These are phyloP conservation scores for Leucoraja erinaceus DNA, from an alignment of 2,113 vertebrate species.

Conservation along the genomic window DNA sequence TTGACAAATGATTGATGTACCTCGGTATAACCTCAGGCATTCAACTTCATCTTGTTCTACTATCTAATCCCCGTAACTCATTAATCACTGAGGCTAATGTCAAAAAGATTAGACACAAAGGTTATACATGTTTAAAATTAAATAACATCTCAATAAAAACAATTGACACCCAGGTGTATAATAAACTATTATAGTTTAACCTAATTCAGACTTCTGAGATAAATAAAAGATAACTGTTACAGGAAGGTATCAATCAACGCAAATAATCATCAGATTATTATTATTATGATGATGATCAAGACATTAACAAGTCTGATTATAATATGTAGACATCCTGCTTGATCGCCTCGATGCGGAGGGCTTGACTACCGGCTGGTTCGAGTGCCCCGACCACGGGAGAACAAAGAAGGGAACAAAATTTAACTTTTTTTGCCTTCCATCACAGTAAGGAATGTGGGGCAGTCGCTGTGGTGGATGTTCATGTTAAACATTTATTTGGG, in stretches of 20 bases:
- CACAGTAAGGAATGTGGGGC: too few relatives aligned
- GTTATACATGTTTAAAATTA: conserved; percentile 4
- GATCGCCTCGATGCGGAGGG: neutral
- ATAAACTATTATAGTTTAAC: neutral
- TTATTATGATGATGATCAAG: neutral
- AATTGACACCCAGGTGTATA: neutral
- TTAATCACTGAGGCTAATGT: conserved; percentile 4
- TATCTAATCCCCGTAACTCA: conserved; percentile 3
- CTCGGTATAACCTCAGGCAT: conserved; percentile 2
- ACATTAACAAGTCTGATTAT: neutral
- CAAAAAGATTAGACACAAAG: conserved; percentile 23
- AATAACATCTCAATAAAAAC: conserved; percentile 31
- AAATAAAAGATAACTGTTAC: neutral
- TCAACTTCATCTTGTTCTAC: conserved; percentile 26
- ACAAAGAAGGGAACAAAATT: too few relatives aligned
- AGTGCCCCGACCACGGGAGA: too few relatives aligned
- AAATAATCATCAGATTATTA: neutral
- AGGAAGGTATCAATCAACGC: neutral
- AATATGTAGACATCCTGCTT: neutral
- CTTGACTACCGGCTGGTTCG: too few relatives aligned
- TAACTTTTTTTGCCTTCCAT: too few relatives aligned
- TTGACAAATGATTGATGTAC: conserved; percentile 34
- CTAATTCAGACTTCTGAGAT: neutral
- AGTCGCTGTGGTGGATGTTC: too few relatives aligned
- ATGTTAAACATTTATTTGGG: too few relatives aligned